Evolutionary conservation across 2,888 invertebrate species (phyloP).

Genomic region (Orchesellides sinensis): DNA sequence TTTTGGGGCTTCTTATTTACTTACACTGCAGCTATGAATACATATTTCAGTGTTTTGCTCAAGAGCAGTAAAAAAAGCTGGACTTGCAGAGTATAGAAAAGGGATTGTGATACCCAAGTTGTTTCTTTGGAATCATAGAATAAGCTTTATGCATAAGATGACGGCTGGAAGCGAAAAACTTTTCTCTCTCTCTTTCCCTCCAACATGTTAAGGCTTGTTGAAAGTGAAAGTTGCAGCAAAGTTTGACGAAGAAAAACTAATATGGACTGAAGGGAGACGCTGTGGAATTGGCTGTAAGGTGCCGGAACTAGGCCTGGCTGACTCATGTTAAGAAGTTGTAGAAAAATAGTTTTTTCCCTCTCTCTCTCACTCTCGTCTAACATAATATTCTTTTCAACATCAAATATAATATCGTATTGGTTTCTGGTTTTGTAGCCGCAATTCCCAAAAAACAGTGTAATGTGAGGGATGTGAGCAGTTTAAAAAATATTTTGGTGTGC

Average conservation of each 20-base stretch:
- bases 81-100: constrained; percentile 16
- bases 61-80: background rate
- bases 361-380: background rate
- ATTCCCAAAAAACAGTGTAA: background rate
- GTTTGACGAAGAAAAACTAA: constrained; percentile 39
- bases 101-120: constrained; percentile 17
- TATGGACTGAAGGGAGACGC: constrained; percentile 36
- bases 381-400: background rate
- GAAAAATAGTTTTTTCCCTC: constrained; percentile 2
- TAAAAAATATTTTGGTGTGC: too few species aligned
- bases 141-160: constrained; percentile 56
- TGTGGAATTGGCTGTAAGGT: constrained; percentile 35
- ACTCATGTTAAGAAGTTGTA: constrained; percentile 17
- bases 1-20: background rate
- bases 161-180: constrained; percentile 52
- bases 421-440: background rate
- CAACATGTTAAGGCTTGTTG: constrained; percentile 36
- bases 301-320: constrained; percentile 49
- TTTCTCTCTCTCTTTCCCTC: constrained; percentile 10
- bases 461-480: background rate
- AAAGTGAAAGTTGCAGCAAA: constrained; percentile 50
- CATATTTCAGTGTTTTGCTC: background rate
- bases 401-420: background rate
- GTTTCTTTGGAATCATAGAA: constrained; percentile 26
- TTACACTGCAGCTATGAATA: background rate